Evolutionary conservation across 1,140 invertebrate genomes (phyloP), one percentile per base, ranked within the genome.

Genomic region (Dendroctonus ponderosae): DNA sequence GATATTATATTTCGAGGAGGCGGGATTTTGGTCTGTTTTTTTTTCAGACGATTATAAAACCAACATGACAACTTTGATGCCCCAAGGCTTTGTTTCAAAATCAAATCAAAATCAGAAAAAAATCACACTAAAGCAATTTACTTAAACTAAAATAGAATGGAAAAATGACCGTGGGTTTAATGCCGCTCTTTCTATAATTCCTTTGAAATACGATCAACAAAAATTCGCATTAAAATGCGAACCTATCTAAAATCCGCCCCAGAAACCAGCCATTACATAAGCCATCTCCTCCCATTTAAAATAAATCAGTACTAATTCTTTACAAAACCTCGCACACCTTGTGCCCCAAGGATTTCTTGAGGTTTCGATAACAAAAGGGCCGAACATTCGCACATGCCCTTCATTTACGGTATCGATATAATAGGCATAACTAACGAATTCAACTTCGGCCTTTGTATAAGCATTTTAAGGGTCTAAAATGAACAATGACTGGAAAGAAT

Each of bases 401-500:
- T 68, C 69, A 66, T 71, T 71, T 67, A 70, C 60, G 66, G 60
- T 64, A 62, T 63, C 68, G 59, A 54, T 67, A 67, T 70, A 67
- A 66, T 70, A 49, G 72, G 70, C 66, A 70, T 74, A 72, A 72
- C 72, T 74, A 74, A 74, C 71, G 72, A 69, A 74, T 74, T 74
- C 71, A 68, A 67, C 61, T 61, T 67, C 67, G 72, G 62, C 62
- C 49, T 60, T 74, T 74, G 72, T 74, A 52, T 66, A 40, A 46
- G 52, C 41, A 74, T 74, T 74, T 74, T 62, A 66, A 69, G 65
- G 72, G 71, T 68, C 56, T 64, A 49, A 68, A 56, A 61, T 7
- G 53, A 67, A 64, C 40, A 66, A 64, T 52, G 57, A 58, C 43
- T 53, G 40, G n/a, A 54, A 59, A 62, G 14, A 63, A 62, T 58